Conservation (phyloP, 2,113 vertebrate species). For the Ptychochromis oligacanthus region DNA sequence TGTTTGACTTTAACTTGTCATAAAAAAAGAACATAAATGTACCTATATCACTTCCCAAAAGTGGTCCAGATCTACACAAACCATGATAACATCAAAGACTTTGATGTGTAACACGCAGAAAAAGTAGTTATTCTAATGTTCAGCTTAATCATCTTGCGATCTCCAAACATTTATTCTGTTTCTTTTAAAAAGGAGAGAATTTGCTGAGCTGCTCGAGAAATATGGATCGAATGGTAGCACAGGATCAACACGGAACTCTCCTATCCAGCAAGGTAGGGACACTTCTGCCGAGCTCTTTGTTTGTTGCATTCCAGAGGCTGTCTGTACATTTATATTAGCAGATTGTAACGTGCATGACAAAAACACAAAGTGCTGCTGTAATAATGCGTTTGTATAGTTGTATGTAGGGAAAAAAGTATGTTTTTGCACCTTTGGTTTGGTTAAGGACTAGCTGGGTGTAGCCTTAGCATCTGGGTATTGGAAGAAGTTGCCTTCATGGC, state of each 20-base stretch:
- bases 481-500: background rate
- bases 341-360: background rate
- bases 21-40: background rate
- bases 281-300: background rate
- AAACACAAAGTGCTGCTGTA: background rate
- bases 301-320: fast-evolving
- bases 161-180: slow-evolving; percentile 13
- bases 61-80: background rate
- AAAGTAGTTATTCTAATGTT: background rate
- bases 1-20: no score
- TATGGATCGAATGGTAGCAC: slow-evolving; percentile 86
- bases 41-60: background rate
- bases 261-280: slow-evolving; percentile 79
- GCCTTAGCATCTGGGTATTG: background rate
- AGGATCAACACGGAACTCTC: slow-evolving; percentile 86
- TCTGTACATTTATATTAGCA: background rate
- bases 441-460: background rate
- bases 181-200: slow-evolving; percentile 83
- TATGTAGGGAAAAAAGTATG: background rate
- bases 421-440: background rate
- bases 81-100: background rate
- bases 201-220: slow-evolving; percentile 88
- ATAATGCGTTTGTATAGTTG: background rate
- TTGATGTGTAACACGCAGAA: background rate
- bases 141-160: background rate